Evolutionary conservation across 1,140 invertebrate species (phyloP), one percentile per base, ranked within the genome.

Genomic region (Meloidogyne floridensis): DNA sequence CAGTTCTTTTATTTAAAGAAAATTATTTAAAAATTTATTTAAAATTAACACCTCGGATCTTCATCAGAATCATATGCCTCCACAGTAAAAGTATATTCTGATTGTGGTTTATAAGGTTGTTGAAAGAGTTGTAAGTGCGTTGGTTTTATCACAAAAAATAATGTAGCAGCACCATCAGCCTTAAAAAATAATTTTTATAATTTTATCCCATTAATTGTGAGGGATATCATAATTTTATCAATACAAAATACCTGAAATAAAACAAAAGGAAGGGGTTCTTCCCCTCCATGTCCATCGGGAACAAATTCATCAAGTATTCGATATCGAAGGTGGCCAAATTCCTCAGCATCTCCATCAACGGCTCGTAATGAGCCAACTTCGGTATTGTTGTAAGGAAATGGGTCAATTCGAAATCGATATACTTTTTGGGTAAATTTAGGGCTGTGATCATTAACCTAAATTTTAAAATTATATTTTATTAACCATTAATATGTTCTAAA

Each of bases 361-460:
- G 85, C 85, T 42, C 47, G 42, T n/a, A 86, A 8, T n/a, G 84
- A 69, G n/a, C 85, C 85, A 71, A 86, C 80, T 70, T 86, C 85
- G 13, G 85, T 87, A 72, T 86, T 86, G 59, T 86, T 86, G 72
- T 82, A 86, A 10, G 85, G 85, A n/a, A 73, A 69, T 43, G 78
- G 78, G 53, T 85, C 84, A 20, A 81, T 84, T 56, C 83, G 83
- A 71, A 86, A 86, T 32, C 54, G 77, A 74, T 85, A 86, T 2
- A 72, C 56, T 15, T 42, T 43, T 51, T 82, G 54, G 8, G 47
- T 74, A 32, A 86, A 86, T 47, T 74, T 75, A 13, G 85, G 85
- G 8, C 70, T 86, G 69, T 87, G 77, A 51, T 86, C 85, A 56
- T 86, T 86, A 0, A 65, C 59, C 59, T 65, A n/a, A n/a, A 65